Evolutionary conservation across 64 coral and sea anemone species (phyloP).

Genomic region (Dendrophyllia cribrosa): DNA sequence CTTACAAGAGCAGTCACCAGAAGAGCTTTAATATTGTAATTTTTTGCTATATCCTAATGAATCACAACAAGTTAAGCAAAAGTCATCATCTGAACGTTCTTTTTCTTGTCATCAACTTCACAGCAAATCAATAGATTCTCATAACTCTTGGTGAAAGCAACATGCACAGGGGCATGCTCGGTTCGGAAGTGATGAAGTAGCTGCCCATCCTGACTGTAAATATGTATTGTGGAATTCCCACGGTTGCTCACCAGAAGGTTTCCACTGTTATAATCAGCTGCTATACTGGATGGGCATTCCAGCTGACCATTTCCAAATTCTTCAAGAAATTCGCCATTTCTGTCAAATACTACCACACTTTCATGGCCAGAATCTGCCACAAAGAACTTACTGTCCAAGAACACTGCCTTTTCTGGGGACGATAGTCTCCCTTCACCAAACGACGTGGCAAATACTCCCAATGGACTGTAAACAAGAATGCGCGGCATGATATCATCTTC

Average conservation of each 20-base stretch:
- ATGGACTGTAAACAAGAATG: slow-evolving; percentile 58
- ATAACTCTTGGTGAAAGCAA: slow-evolving; percentile 8
- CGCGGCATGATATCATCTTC: background rate
- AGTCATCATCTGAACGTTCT: slow-evolving; percentile 39
- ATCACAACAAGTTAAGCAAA: background rate
- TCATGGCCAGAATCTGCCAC: slow-evolving; percentile 20
- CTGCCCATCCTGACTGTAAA: slow-evolving; percentile 39
- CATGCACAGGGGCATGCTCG: background rate
- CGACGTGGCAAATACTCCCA: slow-evolving; percentile 19
- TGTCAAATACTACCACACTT: slow-evolving; percentile 65
- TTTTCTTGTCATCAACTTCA: slow-evolving; percentile 14
- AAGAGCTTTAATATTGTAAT: too few relatives aligned
- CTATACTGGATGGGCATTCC: slow-evolving; percentile 33
- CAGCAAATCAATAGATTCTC: slow-evolving; percentile 10
- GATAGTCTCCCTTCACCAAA: slow-evolving; percentile 63
- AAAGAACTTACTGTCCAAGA: slow-evolving; percentile 57
- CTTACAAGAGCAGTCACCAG: too few relatives aligned
- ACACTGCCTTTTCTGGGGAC: slow-evolving; percentile 57
- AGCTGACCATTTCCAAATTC: slow-evolving; percentile 49
- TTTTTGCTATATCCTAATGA: background rate
- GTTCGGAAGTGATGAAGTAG: background rate
- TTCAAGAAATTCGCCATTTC: slow-evolving; percentile 12
- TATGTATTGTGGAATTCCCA: slow-evolving; percentile 20
- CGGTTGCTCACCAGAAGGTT: slow-evolving; percentile 46
- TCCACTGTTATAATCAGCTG: slow-evolving; percentile 30